A percentile compares a stretch with the other conserved stretches of the same genome.
These are phyloP conservation scores for Dicyema japonicum DNA, from an alignment of 1,140 invertebrate genomes.

Conservation along the genomic window DNA sequence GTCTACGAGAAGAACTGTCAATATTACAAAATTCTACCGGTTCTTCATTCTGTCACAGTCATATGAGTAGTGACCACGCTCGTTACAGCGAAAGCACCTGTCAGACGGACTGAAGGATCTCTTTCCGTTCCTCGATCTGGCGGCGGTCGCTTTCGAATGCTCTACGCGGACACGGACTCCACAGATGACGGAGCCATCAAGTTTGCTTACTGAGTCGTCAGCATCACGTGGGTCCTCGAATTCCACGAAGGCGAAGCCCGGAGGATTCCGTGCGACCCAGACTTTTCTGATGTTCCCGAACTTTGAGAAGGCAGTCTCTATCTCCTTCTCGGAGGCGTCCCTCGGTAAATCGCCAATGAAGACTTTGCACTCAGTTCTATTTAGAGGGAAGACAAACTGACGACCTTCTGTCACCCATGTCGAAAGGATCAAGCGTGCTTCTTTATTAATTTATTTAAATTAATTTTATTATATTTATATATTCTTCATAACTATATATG, in stretches of 20 bases:
- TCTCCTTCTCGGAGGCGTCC: conserved; percentile 16
- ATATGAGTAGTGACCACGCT: conserved; percentile 53
- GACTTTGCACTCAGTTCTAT: conserved; percentile 71
- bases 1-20: no score
- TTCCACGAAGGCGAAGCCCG: conserved; percentile 6
- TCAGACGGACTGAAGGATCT: conserved; percentile 37
- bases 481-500: no score
- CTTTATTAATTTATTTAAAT: no score
- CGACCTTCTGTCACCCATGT: no score
- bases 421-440: no score
- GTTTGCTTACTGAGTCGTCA: conserved; percentile 2
- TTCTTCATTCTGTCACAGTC: conserved; percentile 34
- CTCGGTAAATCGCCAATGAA: conserved; percentile 57
- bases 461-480: no score
- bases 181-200: conserved; percentile 31
- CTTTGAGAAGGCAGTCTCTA: conserved; percentile 28
- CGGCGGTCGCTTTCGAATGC: conserved; percentile 30
- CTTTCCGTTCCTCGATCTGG: not conserved
- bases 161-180: conserved; percentile 58
- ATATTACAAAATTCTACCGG: no score
- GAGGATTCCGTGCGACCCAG: conserved; percentile 6
- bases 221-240: conserved; percentile 5
- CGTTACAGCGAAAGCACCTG: conserved; percentile 60
- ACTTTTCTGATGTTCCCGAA: conserved; percentile 4
- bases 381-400: no score